phyloP scores from a whole-genome alignment of 2,113 vertebrate species.

The Trogon melanurus region DNA sequence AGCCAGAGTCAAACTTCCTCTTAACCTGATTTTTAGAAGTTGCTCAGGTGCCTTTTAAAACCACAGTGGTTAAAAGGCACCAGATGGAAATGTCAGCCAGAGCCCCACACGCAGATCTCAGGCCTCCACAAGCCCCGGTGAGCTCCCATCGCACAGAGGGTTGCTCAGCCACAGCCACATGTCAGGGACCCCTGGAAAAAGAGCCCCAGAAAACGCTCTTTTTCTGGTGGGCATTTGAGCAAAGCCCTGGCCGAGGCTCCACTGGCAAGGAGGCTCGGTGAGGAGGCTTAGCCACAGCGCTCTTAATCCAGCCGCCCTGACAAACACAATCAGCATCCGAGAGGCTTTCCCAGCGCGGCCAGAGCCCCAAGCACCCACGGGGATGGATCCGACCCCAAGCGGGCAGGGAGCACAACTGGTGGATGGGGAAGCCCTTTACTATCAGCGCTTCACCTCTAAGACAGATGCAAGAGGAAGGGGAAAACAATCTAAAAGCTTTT shows the following conservation, averaged over 20 bases:
- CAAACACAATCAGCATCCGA: conserved; percentile 70
- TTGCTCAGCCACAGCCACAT: background rate
- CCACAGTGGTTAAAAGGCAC: background rate
- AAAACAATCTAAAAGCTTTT: background rate
- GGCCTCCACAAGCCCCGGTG: background rate
- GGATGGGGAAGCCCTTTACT: background rate
- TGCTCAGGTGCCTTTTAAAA: conserved; percentile 29
- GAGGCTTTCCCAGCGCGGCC: background rate
- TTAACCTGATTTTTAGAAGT: conserved; percentile 43
- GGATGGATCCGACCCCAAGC: rapidly evolving
- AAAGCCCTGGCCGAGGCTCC: background rate
- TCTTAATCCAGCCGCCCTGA: conserved; percentile 63
- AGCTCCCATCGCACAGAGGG: background rate
- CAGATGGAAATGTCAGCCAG: background rate
- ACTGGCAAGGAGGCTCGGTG: background rate
- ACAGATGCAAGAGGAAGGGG: background rate
- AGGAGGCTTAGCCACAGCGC: conserved; percentile 31
- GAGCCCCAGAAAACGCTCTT: background rate
- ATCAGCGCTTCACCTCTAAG: background rate
- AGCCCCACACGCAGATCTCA: background rate
- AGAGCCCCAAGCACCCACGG: background rate
- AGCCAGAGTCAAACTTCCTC: background rate
- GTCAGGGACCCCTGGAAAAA: background rate
- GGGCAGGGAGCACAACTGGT: background rate
- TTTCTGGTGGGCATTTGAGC: background rate